Base-by-base conservation (phyloP, 1,140 invertebrate genomes). In the Trachymyrmex cornetzi region DNA sequence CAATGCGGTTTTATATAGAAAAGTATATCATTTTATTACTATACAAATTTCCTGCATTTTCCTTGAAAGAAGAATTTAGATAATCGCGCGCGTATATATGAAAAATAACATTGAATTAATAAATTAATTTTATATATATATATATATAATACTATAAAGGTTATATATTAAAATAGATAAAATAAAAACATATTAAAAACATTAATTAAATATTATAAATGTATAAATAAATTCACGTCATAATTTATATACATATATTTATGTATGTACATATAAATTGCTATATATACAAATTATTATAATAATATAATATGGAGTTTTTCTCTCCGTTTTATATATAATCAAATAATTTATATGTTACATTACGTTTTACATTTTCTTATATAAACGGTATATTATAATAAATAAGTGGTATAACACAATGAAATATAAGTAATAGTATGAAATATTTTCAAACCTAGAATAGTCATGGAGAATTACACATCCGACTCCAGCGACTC, bases 401-500 rank as follows among this genome's bases (percentile, higher is more conserved):
- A 2, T n/a, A 1, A 67, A 30, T 50, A 67, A 30, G 48, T 50
- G 14, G 3, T 50, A 22, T 57, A 22, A n/a, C 19, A 55, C 1
- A 5, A 16, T 74, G 19, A 34, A 38, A 72, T 59, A 57, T 38
- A 34, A 38, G 11, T 44, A 44, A 44, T 11, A 38, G 38, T 48
- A 12, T 53, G 2, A 44, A 79, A 5, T 61, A 30, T 9, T 11
- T 79, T 79, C 48, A 27, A 50, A 74, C 14, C 24, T 44, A 44
- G 38, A 44, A 44, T 9, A 80, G 14, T 12, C 57, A 97, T 97
- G 97, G 97, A 97, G 93, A 96, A 96, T 90, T 98, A 98, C 91
- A 97, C 97, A 59, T 98, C 97, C 19, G 97, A 98, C 92, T 98
- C 97, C 89, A 97, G 97, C 93, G 97, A 98, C 90, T 97, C 97